Evolutionary conservation across 2,113 vertebrate genomes (phyloP), one percentile per base, ranked within the genome.

Genomic region (Pungitius pungitius): DNA sequence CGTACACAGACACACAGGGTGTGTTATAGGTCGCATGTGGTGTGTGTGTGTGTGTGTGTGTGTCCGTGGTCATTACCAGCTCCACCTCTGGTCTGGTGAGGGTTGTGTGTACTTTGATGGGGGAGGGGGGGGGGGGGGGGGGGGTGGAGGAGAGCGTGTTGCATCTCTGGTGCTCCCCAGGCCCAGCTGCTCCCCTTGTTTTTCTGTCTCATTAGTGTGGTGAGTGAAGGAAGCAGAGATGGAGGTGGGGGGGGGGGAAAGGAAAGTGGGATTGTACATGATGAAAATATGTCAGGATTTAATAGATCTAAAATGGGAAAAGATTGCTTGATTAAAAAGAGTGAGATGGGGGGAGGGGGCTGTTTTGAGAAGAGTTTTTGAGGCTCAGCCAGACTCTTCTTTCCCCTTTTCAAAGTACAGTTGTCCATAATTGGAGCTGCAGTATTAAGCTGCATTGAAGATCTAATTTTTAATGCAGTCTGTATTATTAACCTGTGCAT

Each of bases 121-220:
- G 47, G 73, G 30, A n/a, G 54, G 10, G 39, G 61, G 30, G 30
- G 51, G 52, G 26, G 47, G 35, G 17, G 24, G 30, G 51, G 24
- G 51, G 49, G n/a, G 61, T 5, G 56, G 68, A 42, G 82, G 63
- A 30, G 74, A 78, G 73, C 39, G 43, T 77, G 83, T 84, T 30
- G 70, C 70, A 75, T 83, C 85, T 77, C 78, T 81, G 83, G 82
- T n/a, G 78, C 84, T 87, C 87, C 87, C 83, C 81, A 82, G 87
- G 86, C 80, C 75, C 89, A 86, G 88, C 88, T 89, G 88, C 88
- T 90, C 83, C 84, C 70, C 71, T 79, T 63, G 35, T 86, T 86
- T 86, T 73, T 78, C 82, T 85, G 82, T 86, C 89, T 91, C 88
- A 92, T 92, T 92, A 92, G 86, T 81, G 81, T 9, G 20, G 76